phyloP scores from a whole-genome alignment of 2,113 vertebrate genomes.

The Campylorhamphus procurvoides region DNA sequence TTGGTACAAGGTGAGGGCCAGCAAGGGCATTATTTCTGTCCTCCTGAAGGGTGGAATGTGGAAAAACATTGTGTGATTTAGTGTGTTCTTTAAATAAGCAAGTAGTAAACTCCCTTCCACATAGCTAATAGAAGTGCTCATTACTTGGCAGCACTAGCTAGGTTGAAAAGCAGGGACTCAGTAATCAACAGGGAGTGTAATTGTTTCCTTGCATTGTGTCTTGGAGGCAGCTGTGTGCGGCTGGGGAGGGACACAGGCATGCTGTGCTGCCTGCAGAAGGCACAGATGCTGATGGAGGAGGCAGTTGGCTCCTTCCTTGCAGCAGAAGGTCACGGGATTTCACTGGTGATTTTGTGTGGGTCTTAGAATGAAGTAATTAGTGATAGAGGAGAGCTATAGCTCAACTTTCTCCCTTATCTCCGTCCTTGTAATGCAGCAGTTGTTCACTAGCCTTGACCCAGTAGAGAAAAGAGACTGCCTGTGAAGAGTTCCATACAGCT shows the following conservation, averaged over 20 bases:
- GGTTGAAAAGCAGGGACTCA: neutral
- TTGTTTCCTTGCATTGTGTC: neutral
- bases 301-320: neutral
- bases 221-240: neutral
- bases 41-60: neutral
- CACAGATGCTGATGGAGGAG: neutral
- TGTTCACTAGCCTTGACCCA: neutral
- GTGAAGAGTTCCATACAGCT: neutral
- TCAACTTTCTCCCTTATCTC: neutral
- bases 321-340: neutral
- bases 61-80: neutral
- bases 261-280: neutral
- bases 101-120: neutral
- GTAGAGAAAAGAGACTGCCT: neutral
- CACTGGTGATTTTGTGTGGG: neutral
- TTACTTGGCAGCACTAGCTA: neutral
- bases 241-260: fast-evolving
- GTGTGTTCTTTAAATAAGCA: neutral
- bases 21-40: neutral
- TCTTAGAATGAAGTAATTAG: neutral
- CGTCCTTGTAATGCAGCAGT: neutral
- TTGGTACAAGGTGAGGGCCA: neutral
- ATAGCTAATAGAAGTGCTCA: neutral
- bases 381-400: neutral
- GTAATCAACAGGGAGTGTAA: neutral